Base-by-base conservation (phyloP, 2,888 invertebrate species). In the Cosmia trapezina region DNA sequence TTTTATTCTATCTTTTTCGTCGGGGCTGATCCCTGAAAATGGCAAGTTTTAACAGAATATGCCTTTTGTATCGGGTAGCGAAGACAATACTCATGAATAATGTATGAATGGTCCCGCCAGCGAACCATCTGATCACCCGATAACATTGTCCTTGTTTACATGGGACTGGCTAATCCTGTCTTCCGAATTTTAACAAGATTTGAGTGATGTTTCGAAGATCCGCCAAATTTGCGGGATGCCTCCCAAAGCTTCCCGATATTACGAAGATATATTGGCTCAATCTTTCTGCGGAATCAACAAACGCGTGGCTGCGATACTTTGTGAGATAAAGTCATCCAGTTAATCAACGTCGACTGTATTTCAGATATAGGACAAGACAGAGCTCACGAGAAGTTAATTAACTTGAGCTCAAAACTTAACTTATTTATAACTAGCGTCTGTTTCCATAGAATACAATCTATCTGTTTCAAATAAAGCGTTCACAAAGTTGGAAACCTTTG, bases 71-170 rank as follows among this genome's bases (percentile, higher is more conserved):
- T 89, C 88, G 85, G 86, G 85, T 87, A 87, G 87, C 81, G 87
- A 88, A 91, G 89, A 90, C 88, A 89, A 88, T 83, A 80, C 89
- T 94, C 90, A 94, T 95, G 92, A 93, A 95, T 95, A 92, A 95
- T 95, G 93, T 91, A 95, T 91, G 85, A 76, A 85, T 80, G 88
- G 84, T 88, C 81, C 80, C 84, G 85, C 84, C 84, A 84, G 87
- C 83, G 89, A 91, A 91, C 90, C 92, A 92, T 93, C 91, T 90
- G 94, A 94, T 94, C 92, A 91, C 84, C 90, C 91, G 93, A 94
- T 94, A 93, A 91, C 91, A 88, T 88, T 87, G 91, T 86, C 89
- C 91, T 93, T 95, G 94, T 95, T 95, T 95, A 93, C 93, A 92
- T 86, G 90, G 90, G 88, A 88, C 90, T 87, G 84, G 88, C 91